Base-by-base conservation (phyloP, 2,797 vertebrate genomes). In the Ctenopoma kingsleyae region DNA sequence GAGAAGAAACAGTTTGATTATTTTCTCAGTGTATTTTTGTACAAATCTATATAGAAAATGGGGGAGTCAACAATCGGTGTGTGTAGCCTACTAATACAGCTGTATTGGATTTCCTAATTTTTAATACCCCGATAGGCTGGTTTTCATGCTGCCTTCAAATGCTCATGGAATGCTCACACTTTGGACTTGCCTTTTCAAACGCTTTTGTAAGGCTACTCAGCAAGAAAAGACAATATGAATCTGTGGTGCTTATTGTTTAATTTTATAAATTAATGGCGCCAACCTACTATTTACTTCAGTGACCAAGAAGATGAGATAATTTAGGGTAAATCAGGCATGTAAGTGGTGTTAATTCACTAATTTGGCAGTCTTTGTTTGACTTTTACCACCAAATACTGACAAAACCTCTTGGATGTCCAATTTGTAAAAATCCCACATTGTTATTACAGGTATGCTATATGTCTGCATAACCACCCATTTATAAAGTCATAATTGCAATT, bases 11-110 rank as follows among this genome's bases (percentile, higher is more conserved):
- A 91, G 95, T 98, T 98, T 97, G 97, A 99, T 99, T 99, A 99
- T 99, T 99, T 99, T 99, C 97, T 99, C 97, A 98, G 97, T 99
- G 98, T 99, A 99, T 99, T 99, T 99, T 99, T 99, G 97, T 99
- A 99, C 98, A 98, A 98, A 99, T 94, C 97, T 98, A 96, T 98
- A 98, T 98, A 76, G 86, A 91, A 96, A 96, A 95, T 93, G 93
- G 96, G 97, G 96, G 95, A 96, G 95, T 97, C 95, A 96, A 96
- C 95, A 96, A 96, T 97, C 95, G 94, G 95, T 97, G 96, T 98
- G 89, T 98, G 90, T 90, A 91, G 91, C 90, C 87, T 90, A 83
- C 84, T 77, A 84, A 95, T 96, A 96, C 96, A 95, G 96, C 96
- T 97, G 96, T 97, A 83, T 94, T 98, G 96, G 94, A 96, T 98